These are phyloP conservation scores for Sinosuthora webbiana DNA, from an alignment of 2,113 vertebrate genomes.

Conservation along the genomic window DNA sequence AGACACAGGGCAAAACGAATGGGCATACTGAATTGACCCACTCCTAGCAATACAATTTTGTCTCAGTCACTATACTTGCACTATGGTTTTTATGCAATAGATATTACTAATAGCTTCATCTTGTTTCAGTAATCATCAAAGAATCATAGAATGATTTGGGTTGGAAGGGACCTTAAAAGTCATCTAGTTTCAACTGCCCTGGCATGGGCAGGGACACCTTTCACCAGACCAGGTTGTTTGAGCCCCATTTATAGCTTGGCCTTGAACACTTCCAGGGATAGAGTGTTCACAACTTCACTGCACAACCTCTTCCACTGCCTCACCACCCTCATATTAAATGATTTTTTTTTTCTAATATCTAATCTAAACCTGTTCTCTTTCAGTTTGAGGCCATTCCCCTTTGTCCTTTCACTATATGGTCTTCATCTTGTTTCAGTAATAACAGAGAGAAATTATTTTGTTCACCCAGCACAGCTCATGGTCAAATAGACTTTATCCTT, in stretches of 20 bases:
- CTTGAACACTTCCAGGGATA: neutral
- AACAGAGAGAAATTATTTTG: neutral
- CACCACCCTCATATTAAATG: neutral
- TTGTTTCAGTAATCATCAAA: neutral
- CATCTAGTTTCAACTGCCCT: accelerated
- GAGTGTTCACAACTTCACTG: neutral
- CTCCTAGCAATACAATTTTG: accelerated
- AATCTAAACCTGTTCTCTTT: neutral
- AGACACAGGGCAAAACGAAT: neutral
- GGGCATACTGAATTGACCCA: neutral
- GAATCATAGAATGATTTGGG: neutral
- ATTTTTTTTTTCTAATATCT: neutral
- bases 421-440: neutral
- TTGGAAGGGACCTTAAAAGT: neutral
- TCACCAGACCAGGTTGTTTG: neutral
- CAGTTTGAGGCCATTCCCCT: neutral
- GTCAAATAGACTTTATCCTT: neutral
- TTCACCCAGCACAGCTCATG: neutral
- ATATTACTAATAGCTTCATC: neutral
- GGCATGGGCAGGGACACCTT: neutral
- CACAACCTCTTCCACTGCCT: neutral
- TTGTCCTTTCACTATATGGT: neutral
- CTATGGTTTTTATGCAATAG: neutral
- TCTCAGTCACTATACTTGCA: accelerated
- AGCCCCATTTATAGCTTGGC: neutral